Evolutionary conservation across 2,888 invertebrate species (phyloP).

Genomic region (Ornithoptera alexandrae): DNA sequence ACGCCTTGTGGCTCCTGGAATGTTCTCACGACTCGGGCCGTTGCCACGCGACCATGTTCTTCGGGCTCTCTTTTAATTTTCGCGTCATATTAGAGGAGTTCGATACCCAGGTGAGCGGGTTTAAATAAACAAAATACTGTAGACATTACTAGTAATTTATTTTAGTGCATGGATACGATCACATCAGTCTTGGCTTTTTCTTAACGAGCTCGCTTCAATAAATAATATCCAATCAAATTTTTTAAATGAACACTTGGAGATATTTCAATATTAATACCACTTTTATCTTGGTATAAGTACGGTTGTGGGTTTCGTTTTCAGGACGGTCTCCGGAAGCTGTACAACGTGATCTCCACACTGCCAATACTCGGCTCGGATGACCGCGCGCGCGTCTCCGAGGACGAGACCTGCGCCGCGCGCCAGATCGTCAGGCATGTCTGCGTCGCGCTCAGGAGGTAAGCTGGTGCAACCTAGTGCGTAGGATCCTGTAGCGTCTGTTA

Average conservation of each 20-base stretch:
- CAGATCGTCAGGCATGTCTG: constrained; percentile 95
- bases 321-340: constrained; percentile 95
- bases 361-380: constrained; percentile 90
- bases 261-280: neutral
- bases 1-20: constrained; percentile 96
- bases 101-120: constrained; percentile 82
- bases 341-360: constrained; percentile 95
- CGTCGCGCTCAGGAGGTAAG: constrained; percentile 87
- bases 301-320: constrained; percentile 51
- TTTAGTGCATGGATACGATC: too few relatives aligned
- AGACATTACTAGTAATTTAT: too few relatives aligned
- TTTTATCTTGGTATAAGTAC: neutral
- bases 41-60: constrained; percentile 99
- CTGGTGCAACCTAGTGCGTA: neutral
- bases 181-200: too few relatives aligned
- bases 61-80: constrained; percentile 96
- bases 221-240: too few relatives aligned
- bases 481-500: too few relatives aligned
- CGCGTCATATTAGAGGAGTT: constrained; percentile 96
- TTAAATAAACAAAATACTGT: too few relatives aligned
- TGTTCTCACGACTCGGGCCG: constrained; percentile 98
- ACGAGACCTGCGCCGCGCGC: constrained; percentile 92
- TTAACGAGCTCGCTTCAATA: too few relatives aligned
- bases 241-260: too few relatives aligned
- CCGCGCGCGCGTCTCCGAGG: constrained; percentile 82